These are phyloP conservation scores for Zoanthus sansibaricus DNA, from an alignment of 92 coral and sea anemone species.

Conservation along the genomic window DNA sequence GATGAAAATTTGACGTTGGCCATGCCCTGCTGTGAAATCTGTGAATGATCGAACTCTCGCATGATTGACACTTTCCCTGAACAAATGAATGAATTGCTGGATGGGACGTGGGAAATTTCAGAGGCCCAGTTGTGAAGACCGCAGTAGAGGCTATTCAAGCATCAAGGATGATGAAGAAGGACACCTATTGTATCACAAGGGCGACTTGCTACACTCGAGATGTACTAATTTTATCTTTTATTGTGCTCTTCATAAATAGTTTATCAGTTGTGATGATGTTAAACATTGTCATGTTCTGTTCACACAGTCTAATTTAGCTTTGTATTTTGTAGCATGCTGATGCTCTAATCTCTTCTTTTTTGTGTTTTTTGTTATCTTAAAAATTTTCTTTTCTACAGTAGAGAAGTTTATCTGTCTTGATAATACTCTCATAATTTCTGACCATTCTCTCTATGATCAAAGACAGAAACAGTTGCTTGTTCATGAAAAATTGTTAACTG, in stretches of 20 bases:
- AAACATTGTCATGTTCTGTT: neutral
- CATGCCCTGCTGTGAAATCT: constrained; percentile 71
- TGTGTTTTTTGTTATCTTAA: neutral
- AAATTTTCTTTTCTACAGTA: neutral
- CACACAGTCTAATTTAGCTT: neutral
- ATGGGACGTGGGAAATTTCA: constrained; percentile 63
- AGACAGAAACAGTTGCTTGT: constrained; percentile 15
- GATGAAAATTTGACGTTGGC: constrained; percentile 61
- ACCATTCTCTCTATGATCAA: neutral
- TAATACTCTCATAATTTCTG: neutral
- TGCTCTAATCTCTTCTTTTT: neutral
- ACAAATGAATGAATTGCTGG: constrained; percentile 52
- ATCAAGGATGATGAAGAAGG: constrained; percentile 97
- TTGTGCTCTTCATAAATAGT: constrained; percentile 68
- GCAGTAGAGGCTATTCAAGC: constrained; percentile 84
- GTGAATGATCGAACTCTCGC: constrained; percentile 72
- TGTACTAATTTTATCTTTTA: constrained; percentile 88
- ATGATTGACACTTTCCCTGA: constrained; percentile 48
- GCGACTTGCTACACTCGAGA: constrained; percentile 99
- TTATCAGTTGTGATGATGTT: constrained; percentile 23
- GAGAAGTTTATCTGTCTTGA: constrained; percentile 2
- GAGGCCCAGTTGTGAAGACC: constrained; percentile 78
- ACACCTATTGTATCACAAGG: constrained; percentile 93
- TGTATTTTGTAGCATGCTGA: neutral
- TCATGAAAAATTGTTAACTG: neutral